Percentiles rank a stretch among this genome's conserved stretches.
These are phyloP conservation scores for Drosophila virilis DNA, from an alignment of 1,140 invertebrate species.

Conservation along the genomic window DNA sequence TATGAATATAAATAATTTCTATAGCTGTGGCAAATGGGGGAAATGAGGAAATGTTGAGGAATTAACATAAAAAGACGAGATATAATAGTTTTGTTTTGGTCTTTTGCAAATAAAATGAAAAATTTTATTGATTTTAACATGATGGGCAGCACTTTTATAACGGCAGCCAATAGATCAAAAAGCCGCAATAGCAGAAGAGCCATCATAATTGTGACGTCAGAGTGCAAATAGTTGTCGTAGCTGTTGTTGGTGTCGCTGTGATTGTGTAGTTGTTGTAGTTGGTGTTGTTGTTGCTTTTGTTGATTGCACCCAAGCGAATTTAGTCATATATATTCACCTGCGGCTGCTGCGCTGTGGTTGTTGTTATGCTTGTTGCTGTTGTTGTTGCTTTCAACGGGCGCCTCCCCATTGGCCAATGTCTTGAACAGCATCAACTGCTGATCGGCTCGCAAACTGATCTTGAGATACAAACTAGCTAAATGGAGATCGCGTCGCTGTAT, in stretches of 20 bases:
- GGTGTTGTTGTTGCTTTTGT: slow-evolving; percentile 48
- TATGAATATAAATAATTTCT: slow-evolving; percentile 32
- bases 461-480: slow-evolving; percentile 74
- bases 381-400: slow-evolving; percentile 19
- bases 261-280: slow-evolving; percentile 32
- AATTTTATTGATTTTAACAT: slow-evolving; percentile 60
- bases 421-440: slow-evolving; percentile 44
- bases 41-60: slow-evolving; percentile 6
- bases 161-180: slow-evolving; percentile 48
- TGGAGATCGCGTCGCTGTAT: slow-evolving; percentile 68
- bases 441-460: slow-evolving; percentile 64
- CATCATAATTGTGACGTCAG: slow-evolving; percentile 16
- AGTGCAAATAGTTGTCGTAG: slow-evolving; percentile 32
- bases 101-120: slow-evolving; percentile 65
- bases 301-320: slow-evolving; percentile 60
- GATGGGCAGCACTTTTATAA: slow-evolving; percentile 61
- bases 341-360: slow-evolving; percentile 51
- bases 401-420: slow-evolving; percentile 18
- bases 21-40: slow-evolving; percentile 11
- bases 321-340: slow-evolving; percentile 81
- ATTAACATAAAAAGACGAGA: slow-evolving; percentile 33
- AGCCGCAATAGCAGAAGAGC: slow-evolving; percentile 1
- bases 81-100: slow-evolving; percentile 50
- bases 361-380: slow-evolving; percentile 49
- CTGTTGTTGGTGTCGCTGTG: slow-evolving; percentile 20